phyloP scores from a whole-genome alignment of 2,113 vertebrate genomes.

The Rana temporaria region DNA sequence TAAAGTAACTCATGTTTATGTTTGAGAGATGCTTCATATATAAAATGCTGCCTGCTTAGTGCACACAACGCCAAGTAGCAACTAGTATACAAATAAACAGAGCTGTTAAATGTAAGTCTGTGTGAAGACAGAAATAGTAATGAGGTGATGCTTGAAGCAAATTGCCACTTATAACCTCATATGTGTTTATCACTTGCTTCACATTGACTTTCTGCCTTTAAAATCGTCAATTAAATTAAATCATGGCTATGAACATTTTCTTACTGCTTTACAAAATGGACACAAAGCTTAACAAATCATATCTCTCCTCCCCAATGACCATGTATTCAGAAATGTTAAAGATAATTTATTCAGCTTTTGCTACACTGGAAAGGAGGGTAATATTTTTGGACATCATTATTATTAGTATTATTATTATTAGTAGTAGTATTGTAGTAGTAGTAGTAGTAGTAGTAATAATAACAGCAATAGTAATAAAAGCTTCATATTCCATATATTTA shows the following conservation, averaged over 20 bases:
- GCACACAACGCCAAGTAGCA: neutral
- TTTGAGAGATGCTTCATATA: neutral
- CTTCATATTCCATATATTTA: too few species aligned
- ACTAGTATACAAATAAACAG: constrained; percentile 5
- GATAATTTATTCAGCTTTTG: too few species aligned
- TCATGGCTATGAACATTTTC: neutral
- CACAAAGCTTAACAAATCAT: too few species aligned
- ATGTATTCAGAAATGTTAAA: too few species aligned
- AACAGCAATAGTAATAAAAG: too few species aligned
- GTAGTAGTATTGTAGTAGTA: too few species aligned
- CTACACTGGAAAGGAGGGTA: too few species aligned
- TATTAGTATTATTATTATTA: too few species aligned
- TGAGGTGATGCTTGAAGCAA: neutral
- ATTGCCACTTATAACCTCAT: neutral
- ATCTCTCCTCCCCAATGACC: too few species aligned
- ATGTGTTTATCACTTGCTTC: neutral
- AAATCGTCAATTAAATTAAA: neutral
- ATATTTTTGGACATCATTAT: too few species aligned
- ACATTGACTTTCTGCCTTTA: neutral
- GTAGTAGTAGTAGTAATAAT: too few species aligned
- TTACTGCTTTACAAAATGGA: too few species aligned
- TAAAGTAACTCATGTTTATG: constrained; percentile 20
- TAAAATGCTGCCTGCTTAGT: neutral
- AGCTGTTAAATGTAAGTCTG: neutral
- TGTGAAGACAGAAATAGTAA: constrained; percentile 5